Conservation (phyloP, 2,888 invertebrate species). For the Rhabditoides inermis region DNA sequence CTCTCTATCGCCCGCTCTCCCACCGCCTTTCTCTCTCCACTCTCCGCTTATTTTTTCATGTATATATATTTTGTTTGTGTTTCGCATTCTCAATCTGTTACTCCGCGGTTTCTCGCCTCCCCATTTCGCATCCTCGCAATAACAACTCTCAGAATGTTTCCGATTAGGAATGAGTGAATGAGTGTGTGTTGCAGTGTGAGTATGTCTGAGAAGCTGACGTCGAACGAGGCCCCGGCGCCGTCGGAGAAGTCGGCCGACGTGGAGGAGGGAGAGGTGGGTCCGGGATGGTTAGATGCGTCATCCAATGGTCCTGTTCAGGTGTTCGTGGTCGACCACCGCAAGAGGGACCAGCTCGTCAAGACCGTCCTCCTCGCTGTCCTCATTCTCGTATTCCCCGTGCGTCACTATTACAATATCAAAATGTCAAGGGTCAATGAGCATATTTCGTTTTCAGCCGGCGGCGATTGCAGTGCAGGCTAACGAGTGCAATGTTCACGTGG, state of each 20-base stretch:
- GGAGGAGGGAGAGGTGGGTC: background rate
- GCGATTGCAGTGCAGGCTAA: slow-evolving; percentile 35
- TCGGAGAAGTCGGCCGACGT: background rate
- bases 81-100: too few species aligned
- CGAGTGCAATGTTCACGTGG: slow-evolving; percentile 37
- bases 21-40: too few species aligned
- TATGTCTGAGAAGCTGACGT: background rate
- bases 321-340: slow-evolving; percentile 34
- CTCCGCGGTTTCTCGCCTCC: too few species aligned
- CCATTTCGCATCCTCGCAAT: too few species aligned
- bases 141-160: too few species aligned
- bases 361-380: slow-evolving; percentile 27
- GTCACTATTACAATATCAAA: background rate
- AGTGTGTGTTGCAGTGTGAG: background rate
- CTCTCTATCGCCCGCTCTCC: too few species aligned
- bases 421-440: too few species aligned
- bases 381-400: slow-evolving; percentile 33
- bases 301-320: too few species aligned
- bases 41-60: too few species aligned
- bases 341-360: slow-evolving; percentile 28
- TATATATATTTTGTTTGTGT: too few species aligned
- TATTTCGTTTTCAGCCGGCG: slow-evolving; percentile 33
- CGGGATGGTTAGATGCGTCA: background rate
- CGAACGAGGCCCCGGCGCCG: background rate
- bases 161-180: background rate